Percentiles rank a stretch among this genome's conserved stretches.
Conservation (phyloP, 1,140 invertebrate species). For the Papilio helenus region DNA sequence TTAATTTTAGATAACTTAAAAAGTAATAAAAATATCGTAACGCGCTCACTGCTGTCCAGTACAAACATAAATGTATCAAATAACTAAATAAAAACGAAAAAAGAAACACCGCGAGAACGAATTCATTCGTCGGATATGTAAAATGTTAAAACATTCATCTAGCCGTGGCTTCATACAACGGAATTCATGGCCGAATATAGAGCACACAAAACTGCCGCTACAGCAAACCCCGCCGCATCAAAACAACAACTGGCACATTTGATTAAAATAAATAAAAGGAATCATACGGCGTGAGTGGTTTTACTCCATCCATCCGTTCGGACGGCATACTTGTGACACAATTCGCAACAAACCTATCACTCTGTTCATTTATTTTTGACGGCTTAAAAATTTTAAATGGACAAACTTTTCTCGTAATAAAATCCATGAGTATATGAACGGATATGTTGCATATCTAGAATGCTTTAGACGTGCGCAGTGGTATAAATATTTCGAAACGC, state of each 20-base stretch:
- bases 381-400: neutral
- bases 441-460: conserved; percentile 42
- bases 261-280: conserved; percentile 82
- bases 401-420: neutral
- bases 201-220: conserved; percentile 74
- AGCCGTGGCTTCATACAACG: conserved; percentile 70
- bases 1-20: conserved; percentile 23
- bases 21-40: conserved; percentile 52
- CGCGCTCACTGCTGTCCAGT: conserved; percentile 50
- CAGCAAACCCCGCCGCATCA: conserved; percentile 73
- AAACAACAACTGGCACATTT: conserved; percentile 77
- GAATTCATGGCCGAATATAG: conserved; percentile 79
- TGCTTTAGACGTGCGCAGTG: conserved; percentile 50
- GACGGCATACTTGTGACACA: conserved; percentile 44
- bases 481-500: conserved; percentile 71
- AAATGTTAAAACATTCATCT: conserved; percentile 82
- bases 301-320: conserved; percentile 44
- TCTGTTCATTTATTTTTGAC: conserved; percentile 33
- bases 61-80: conserved; percentile 76
- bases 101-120: conserved; percentile 69
- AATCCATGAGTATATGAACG: neutral
- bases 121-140: conserved; percentile 82
- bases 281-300: conserved; percentile 60
- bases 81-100: conserved; percentile 75
- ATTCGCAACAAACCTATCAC: conserved; percentile 57